A percentile compares a stretch with the other conserved stretches of the same genome.
These are phyloP conservation scores for Ceratoteleas bidentatus DNA, from an alignment of 1,140 invertebrate genomes.

Conservation along the genomic window DNA sequence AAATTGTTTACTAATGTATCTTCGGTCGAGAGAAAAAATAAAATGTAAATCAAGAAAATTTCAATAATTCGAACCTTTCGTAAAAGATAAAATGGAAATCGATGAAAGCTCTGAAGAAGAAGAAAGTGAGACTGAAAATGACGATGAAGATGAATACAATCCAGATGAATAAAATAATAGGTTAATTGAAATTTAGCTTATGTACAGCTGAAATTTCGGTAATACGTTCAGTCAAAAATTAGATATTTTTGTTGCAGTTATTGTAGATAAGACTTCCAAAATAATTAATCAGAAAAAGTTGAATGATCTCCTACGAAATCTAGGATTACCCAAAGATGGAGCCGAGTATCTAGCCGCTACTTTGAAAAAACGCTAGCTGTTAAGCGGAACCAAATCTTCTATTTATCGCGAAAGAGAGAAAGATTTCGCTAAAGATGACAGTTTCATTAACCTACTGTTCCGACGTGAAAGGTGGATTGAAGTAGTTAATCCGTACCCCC, in stretches of 20 bases:
- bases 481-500: too few species aligned
- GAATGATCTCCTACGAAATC: constrained; percentile 21
- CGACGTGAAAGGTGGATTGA: constrained; percentile 14
- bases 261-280: constrained; percentile 7
- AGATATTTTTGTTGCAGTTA: too few species aligned
- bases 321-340: constrained; percentile 19
- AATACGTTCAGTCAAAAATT: too few species aligned
- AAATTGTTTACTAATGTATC: constrained; percentile 20
- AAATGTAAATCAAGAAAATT: constrained; percentile 1
- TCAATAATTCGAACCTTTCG: neutral
- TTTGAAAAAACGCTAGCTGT: constrained; percentile 12
- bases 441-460: constrained; percentile 14
- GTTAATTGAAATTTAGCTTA: too few species aligned
- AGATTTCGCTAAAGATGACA: constrained; percentile 23
- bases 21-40: constrained; percentile 9
- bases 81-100: constrained; percentile 25
- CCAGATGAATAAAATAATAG: too few species aligned
- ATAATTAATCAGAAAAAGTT: constrained; percentile 22
- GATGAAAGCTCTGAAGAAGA: constrained; percentile 27
- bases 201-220: too few species aligned
- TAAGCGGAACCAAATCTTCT: constrained; percentile 7
- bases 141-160: constrained; percentile 3
- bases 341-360: constrained; percentile 8
- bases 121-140: constrained; percentile 18
- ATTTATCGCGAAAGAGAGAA: constrained; percentile 22